Percentiles rank a stretch among this genome's conserved stretches.
Conservation (phyloP, 2,797 vertebrate species). For the Typhlichthys subterraneus region DNA sequence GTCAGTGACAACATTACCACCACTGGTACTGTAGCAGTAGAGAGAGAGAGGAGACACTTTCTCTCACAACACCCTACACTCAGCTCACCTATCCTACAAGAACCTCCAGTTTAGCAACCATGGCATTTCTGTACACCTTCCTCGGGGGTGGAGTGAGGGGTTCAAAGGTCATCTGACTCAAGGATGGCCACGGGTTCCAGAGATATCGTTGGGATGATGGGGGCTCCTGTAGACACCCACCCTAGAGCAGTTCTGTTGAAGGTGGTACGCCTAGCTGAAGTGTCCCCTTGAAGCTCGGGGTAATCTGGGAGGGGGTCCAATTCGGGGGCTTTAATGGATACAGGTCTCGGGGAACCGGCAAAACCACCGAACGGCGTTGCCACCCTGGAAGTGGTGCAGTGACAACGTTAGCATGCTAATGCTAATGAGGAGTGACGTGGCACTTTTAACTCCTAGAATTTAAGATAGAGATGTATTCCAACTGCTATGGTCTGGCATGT, state of each 20-base stretch:
- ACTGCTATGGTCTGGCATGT: conserved; percentile 9
- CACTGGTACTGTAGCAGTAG: conserved; percentile 23
- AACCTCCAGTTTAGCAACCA: conserved; percentile 33
- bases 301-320: conserved; percentile 78
- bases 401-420: conserved; percentile 35
- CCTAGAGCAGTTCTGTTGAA: conserved; percentile 94
- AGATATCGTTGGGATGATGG: conserved; percentile 69
- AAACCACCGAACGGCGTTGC: conserved; percentile 95
- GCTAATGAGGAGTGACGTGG: conserved; percentile 39
- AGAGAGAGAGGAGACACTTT: conserved; percentile 10
- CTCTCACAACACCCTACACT: conserved; percentile 29
- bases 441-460: conserved; percentile 44
- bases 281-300: conserved; percentile 75
- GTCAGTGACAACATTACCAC: conserved; percentile 15
- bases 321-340: conserved; percentile 79
- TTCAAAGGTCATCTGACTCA: conserved; percentile 95
- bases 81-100: conserved; percentile 18
- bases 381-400: conserved; percentile 80
- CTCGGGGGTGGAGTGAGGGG: conserved; percentile 14
- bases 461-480: conserved; percentile 24
- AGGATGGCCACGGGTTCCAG: conserved; percentile 77
- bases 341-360: conserved; percentile 81
- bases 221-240: conserved; percentile 80
- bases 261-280: conserved; percentile 79
- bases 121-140: conserved; percentile 44